Base-by-base conservation (phyloP, 2,113 vertebrate species). In the Cynopterus brachyotis region DNA sequence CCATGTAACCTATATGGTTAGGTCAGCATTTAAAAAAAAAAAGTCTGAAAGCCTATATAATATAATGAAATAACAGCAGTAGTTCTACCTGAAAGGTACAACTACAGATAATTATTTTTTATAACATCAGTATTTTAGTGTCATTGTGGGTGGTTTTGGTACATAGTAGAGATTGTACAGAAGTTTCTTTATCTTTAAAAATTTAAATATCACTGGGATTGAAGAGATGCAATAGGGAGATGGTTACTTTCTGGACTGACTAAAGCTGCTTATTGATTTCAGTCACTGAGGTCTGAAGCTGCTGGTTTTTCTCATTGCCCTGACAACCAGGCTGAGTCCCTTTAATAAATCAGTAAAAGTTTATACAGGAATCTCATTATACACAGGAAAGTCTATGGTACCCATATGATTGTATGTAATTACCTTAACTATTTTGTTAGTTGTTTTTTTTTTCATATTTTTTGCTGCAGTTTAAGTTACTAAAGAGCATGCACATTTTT, bases 391-490 rank as follows among this genome's bases (percentile, higher is more conserved):
- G 28, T 62, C 35, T 30, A 5, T 72, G 35, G 30, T 70, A 35
- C 45, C 50, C 55, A 35, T 37, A 79, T 79, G 12, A 59, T 37
- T 86, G 45, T 81, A 73, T 59, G 57, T 37, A 78, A 13, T 50
- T 67, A 81, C 11, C 4, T 55, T 47, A 91, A 85, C 35, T 78
- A 9, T 60, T 93, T 30, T 69, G 35, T 90, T 91, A 45, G 28
- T 69, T 76, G 83, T 83, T 79, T 91, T 91, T 40, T 72, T 93
- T 80, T 55, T 69, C 53, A 35, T 83, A 78, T 60, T 88, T 75
- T 62, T 92, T 64, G 32, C n/a, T 84, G 32, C n/a, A 79, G 82
- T 83, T 90, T 94, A 70, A 91, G 69, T 82, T 91, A 70, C 42
- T 94, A 26, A 42, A 55, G 17, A 82, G 26, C 12, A 19, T 55